Conservation (phyloP, 2,888 invertebrate species). For the Latrodectus hesperus region DNA sequence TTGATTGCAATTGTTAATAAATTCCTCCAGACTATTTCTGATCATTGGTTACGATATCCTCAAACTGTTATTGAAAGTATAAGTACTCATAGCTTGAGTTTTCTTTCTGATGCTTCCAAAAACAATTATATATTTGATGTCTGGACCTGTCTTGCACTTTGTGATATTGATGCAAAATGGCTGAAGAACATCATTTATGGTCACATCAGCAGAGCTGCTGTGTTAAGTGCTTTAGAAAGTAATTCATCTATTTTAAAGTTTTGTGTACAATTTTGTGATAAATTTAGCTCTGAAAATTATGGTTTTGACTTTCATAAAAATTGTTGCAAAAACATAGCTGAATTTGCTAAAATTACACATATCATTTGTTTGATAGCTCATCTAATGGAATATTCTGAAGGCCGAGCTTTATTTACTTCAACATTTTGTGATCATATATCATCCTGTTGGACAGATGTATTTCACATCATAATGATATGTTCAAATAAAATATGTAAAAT, state of each 20-base stretch:
- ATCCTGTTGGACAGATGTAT: conserved; percentile 28
- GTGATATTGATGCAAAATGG: conserved; percentile 55
- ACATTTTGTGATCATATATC: background rate
- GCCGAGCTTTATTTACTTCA: conserved; percentile 22
- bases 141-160: conserved; percentile 51
- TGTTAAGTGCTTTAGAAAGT: conserved; percentile 36
- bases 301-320: background rate
- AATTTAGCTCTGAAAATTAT: conserved; percentile 13
- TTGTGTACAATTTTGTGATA: conserved; percentile 34
- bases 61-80: conserved; percentile 58
- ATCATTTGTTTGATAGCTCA: conserved; percentile 50
- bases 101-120: conserved; percentile 13
- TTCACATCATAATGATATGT: conserved; percentile 40
- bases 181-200: conserved; percentile 54
- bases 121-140: background rate
- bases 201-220: conserved; percentile 44
- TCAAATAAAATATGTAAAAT: conserved; percentile 21
- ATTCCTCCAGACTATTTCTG: conserved; percentile 54
- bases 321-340: conserved; percentile 39
- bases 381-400: conserved; percentile 37
- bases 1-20: conserved; percentile 48
- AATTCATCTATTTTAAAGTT: conserved; percentile 21
- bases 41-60: conserved; percentile 61
- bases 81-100: conserved; percentile 31
- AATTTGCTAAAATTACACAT: conserved; percentile 44